Base-by-base conservation (phyloP, 2,888 invertebrate genomes). In the Drosophila melanosoma region DNA sequence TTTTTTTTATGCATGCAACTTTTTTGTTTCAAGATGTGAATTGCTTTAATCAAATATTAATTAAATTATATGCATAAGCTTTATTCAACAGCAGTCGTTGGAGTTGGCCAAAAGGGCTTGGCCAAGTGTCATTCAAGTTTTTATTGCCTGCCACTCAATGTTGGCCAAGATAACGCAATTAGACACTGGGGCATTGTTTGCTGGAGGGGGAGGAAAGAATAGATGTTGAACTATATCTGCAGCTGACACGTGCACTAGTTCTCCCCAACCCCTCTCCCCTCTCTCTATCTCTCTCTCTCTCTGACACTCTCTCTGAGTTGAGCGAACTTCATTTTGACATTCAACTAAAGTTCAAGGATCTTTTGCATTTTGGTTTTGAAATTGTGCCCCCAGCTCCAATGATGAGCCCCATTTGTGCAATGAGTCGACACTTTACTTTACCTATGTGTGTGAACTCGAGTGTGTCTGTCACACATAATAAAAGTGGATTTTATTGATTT, bases 1-100 rank as follows among this genome's bases (percentile, higher is more conserved):
- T 84, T 74, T 32, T 35, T 54, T 48, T 29, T 26, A 66, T 68
- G 73, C 65, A 61, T 69, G 56, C 54, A 58, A 45, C 52, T 48
- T 40, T 10, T 11, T 20, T 52, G 81, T 71, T 59, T 42, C 48
- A 48, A 40, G 61, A 49, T 54, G 40, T 36, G 58, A 33, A 40
- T 26, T 23, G 32, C 42, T 52, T 61, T 56, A 73, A 86, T 90
- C 79, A 84, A 84, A 90, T 86, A 80, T 86, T 79, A 88, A 90
- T 88, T 84, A 73, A 90, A 90, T 88, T 77, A 84, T 88, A 90
- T 88, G 69, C 73, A 82, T 78, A 70, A 76, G 71, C 65, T 12
- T 52, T 15, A 17, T 20, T 26, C 12, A 45, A 23, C 12, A 15
- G 45, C 38, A 57, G 11, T 10, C 38, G 17, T 38, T 29, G 29